Conservation (phyloP, 2,113 vertebrate genomes). For the Oncorhynchus kisutch region DNA sequence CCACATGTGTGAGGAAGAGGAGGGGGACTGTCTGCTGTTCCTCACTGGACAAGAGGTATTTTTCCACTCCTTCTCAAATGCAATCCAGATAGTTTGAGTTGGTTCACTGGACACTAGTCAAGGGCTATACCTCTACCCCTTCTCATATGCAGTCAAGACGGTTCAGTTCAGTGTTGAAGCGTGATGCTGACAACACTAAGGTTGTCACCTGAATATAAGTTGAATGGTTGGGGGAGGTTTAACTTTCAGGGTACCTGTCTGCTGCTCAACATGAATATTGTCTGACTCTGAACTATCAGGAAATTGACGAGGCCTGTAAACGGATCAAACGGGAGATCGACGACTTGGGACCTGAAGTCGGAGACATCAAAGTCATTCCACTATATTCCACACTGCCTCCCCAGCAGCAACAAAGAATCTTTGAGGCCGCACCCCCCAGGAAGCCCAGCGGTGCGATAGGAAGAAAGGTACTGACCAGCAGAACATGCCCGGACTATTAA, state of each 20-base stretch:
- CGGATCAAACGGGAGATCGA: constrained; percentile 96
- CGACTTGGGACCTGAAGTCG: constrained; percentile 92
- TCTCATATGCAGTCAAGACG: too few species aligned
- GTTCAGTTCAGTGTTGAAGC: too few species aligned
- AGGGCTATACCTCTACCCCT: constrained; percentile 74
- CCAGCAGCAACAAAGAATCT: constrained; percentile 95
- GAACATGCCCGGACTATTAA: too few species aligned
- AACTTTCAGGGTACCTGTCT: too few species aligned
- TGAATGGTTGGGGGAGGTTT: too few species aligned
- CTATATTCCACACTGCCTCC: constrained; percentile 95
- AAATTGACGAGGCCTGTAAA: constrained; percentile 98
- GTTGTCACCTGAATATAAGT: too few species aligned
- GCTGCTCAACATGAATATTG: neutral
- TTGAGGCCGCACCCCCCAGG: constrained; percentile 91
- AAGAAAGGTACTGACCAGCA: constrained; percentile 81
- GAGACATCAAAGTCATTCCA: constrained; percentile 97
- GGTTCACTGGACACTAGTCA: constrained; percentile 78
- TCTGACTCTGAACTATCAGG: constrained; percentile 68
- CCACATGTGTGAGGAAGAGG: constrained; percentile 96
- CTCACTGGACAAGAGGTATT: constrained; percentile 95
- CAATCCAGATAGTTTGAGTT: too few species aligned
- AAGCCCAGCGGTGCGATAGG: constrained; percentile 92
- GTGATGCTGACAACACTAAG: too few species aligned
- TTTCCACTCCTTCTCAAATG: too few species aligned
- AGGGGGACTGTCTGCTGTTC: constrained; percentile 91